phyloP scores from a whole-genome alignment of 2,888 invertebrate genomes.

The Pinctada fucata region DNA sequence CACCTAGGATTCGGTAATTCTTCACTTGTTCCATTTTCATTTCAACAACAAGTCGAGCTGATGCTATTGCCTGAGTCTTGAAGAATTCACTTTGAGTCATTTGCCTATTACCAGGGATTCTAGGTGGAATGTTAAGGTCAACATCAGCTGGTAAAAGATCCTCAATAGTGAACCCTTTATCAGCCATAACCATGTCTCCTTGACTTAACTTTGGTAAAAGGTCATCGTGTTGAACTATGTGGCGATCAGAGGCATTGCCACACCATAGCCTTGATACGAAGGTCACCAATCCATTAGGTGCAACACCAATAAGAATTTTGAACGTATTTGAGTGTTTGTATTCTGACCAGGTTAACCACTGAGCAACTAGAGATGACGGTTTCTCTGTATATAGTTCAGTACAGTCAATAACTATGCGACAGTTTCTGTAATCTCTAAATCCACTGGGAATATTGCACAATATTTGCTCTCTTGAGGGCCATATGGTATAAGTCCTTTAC shows the following conservation, averaged over 20 bases:
- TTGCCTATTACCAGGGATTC: not conserved
- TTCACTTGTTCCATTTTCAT: constrained; percentile 45
- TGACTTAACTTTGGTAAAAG: constrained; percentile 19
- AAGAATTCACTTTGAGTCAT: constrained; percentile 28
- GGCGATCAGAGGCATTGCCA: constrained; percentile 20
- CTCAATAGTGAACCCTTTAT: constrained; percentile 24
- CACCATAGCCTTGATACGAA: not conserved
- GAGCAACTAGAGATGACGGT: constrained; percentile 7
- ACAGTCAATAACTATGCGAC: constrained; percentile 29
- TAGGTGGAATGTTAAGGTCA: constrained; percentile 23
- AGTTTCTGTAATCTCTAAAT: constrained; percentile 23
- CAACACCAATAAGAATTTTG: constrained; percentile 17
- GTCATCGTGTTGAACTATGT: constrained; percentile 15
- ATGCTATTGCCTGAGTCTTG: constrained; percentile 34
- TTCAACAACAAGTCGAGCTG: constrained; percentile 40
- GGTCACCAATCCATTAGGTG: constrained; percentile 25
- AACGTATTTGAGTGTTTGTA: constrained; percentile 25
- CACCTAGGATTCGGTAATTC: constrained; percentile 32
- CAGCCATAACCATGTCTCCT: constrained; percentile 19
- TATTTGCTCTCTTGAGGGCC: constrained; percentile 40
- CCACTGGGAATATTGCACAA: constrained; percentile 26
- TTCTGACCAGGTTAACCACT: constrained; percentile 21
- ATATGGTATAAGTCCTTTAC: constrained; percentile 3
- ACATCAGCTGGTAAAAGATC: constrained; percentile 24
- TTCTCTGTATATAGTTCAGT: not conserved